A percentile compares a stretch with the other conserved stretches of the same genome.
Evolutionary conservation across 2,888 invertebrate genomes (phyloP).

Genomic region (Candidula unifasciata): DNA sequence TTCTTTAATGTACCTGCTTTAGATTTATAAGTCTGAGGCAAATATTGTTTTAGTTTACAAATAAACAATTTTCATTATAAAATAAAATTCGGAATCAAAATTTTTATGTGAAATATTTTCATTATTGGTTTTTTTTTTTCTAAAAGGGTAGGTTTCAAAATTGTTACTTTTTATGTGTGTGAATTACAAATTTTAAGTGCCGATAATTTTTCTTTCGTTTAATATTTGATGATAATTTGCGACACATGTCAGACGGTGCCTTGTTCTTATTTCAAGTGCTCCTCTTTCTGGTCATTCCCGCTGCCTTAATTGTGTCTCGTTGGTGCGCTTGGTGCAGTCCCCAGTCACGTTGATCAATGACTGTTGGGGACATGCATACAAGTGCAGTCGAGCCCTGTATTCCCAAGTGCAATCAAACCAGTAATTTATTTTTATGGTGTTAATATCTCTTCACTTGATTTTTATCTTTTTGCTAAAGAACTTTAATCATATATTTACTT

Average conservation of each 20-base stretch:
- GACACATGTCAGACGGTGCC: constrained; percentile 9
- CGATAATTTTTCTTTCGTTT: background rate
- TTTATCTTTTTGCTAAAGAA: background rate
- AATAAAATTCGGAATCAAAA: no score
- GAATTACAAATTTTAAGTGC: background rate
- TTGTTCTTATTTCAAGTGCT: constrained; percentile 1
- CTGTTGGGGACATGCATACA: background rate
- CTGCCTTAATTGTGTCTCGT: constrained; percentile 31
- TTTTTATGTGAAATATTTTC: background rate
- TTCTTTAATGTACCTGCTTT: background rate
- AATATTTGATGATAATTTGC: background rate
- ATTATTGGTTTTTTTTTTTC: background rate
- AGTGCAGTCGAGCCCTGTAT: constrained; percentile 2
- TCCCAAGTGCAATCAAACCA: constrained; percentile 41
- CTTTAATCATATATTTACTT: background rate
- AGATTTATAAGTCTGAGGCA: no score
- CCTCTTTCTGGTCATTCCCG: constrained; percentile 38
- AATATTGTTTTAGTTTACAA: constrained; percentile 2
- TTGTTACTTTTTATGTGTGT: no score
- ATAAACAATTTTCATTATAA: no score
- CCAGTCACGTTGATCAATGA: background rate
- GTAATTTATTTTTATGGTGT: background rate
- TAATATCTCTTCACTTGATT: background rate
- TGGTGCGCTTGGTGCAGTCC: background rate
- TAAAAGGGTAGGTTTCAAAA: no score